A percentile compares a stretch with the other conserved stretches of the same genome.
Evolutionary conservation across 2,113 vertebrate genomes (phyloP).

Genomic region (Amia ocellicauda): DNA sequence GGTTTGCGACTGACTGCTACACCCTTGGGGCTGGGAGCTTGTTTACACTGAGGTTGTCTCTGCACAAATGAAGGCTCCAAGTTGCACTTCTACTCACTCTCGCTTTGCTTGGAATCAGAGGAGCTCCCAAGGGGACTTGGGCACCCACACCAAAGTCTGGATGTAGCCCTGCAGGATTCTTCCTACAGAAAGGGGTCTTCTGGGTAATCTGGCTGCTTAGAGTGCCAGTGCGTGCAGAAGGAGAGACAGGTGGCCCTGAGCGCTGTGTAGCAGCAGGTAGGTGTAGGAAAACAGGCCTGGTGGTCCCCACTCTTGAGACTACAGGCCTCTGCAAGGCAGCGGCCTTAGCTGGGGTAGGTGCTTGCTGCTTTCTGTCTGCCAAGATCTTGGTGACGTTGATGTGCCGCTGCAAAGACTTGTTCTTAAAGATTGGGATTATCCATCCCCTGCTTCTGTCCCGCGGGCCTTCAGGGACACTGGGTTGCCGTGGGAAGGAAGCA

Average conservation of each 20-base stretch:
- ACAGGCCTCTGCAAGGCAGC: not conserved
- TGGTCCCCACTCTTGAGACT: not conserved
- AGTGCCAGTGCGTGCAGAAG: not conserved
- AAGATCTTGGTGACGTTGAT: constrained; percentile 38
- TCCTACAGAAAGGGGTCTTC: not conserved
- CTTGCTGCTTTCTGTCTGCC: constrained; percentile 38
- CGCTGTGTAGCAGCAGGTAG: not conserved
- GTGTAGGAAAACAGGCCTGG: not conserved
- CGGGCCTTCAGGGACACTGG: not conserved
- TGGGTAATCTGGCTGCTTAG: too few relatives aligned
- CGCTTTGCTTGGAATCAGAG: too few relatives aligned
- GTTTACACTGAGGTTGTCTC: too few relatives aligned
- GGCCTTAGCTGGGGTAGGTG: too few relatives aligned
- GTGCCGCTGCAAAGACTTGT: constrained; percentile 42
- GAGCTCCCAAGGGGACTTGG: too few relatives aligned
- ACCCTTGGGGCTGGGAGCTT: too few relatives aligned
- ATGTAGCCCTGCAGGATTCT: not conserved
- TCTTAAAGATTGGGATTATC: constrained; percentile 75
- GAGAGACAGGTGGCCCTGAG: not conserved
- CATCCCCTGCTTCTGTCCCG: constrained; percentile 27
- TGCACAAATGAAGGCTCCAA: too few relatives aligned
- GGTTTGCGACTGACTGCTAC: too few relatives aligned
- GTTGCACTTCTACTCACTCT: too few relatives aligned
- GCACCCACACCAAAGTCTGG: not conserved
- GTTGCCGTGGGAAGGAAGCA: not conserved